phyloP scores from a whole-genome alignment of 2,888 invertebrate species.

The Brachyptera putata region DNA sequence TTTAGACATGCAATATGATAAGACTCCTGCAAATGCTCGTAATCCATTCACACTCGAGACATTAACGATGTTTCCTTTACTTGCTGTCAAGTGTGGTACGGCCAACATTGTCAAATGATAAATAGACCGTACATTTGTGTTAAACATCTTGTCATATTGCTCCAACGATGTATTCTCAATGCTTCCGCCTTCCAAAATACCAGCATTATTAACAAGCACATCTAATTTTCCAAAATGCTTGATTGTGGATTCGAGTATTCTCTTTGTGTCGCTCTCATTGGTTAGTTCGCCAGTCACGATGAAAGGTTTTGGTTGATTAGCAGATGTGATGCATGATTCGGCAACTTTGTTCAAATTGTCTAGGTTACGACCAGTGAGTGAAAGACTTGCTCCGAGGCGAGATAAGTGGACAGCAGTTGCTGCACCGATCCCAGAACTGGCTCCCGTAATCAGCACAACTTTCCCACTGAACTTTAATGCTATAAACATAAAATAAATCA shows the following conservation, averaged over 20 bases:
- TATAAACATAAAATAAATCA: background rate
- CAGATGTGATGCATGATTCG: conserved; percentile 48
- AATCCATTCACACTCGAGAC: conserved; percentile 93
- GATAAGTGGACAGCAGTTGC: conserved; percentile 75
- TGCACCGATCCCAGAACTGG: conserved; percentile 82
- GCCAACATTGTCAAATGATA: conserved; percentile 82
- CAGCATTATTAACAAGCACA: conserved; percentile 87
- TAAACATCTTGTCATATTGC: conserved; percentile 86
- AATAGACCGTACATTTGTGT: conserved; percentile 79
- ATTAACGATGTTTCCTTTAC: conserved; percentile 90
- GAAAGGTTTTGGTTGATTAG: conserved; percentile 48
- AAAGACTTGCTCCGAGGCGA: conserved; percentile 68
- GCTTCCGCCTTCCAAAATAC: conserved; percentile 72
- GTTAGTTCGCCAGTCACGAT: conserved; percentile 66
- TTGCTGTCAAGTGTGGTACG: conserved; percentile 76
- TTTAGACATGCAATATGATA: conserved; percentile 92
- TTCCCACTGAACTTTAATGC: conserved; percentile 59
- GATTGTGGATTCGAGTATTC: conserved; percentile 67
- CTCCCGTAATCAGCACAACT: conserved; percentile 72
- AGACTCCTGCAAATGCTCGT: conserved; percentile 81
- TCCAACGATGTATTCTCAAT: conserved; percentile 83
- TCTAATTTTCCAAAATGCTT: conserved; percentile 72
- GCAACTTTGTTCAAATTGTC: conserved; percentile 62
- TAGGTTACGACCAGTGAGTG: conserved; percentile 64
- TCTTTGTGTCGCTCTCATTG: conserved; percentile 67